Base-by-base conservation (phyloP, 2,888 invertebrate species). In the Orchestes rusci region DNA sequence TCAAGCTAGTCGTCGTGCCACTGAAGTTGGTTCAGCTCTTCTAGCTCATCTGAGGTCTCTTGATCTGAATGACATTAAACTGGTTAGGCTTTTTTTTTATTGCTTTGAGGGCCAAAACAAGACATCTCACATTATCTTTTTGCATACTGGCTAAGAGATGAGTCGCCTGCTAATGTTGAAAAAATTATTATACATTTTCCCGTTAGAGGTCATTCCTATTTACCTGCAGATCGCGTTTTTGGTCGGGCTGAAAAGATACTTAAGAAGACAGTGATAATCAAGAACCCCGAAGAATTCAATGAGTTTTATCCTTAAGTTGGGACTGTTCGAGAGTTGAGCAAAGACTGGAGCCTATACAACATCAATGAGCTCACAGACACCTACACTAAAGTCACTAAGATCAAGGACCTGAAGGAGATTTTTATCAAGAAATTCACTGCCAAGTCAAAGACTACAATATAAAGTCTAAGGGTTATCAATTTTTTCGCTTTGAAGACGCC, bases 191-290 rank as follows among this genome's bases (percentile, higher is more conserved):
- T 38, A 15, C 38, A 38, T 29, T 38, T 38, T 27, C 30, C 38
- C 16, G 38, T 16, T 23, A 16, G 28, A 38, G 37, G 37, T 23
- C 28, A 38, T 28, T 38, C 38, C 3, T 35, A 34, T 23, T 20
- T 41, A n/a, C 2, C 33, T 8, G 28, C 33, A 2, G 34, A 41
- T 16, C 33, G 41, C 12, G 40, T 41, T 12, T 41, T 41, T 41
- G 41, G 41, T 17, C 33, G 41, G n/a, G 34, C 32, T 16, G 41
- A 34, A 27, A 41, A 41, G 20, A 12, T 23, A 10, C 23, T 41
- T 19, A 34, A 34, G 16, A 34, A 41, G n/a, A n/a, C 12, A 2
- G 8, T 20, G 4, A 13, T 34, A 8, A 41, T 41, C 18, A n/a
- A 16, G 12, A 41, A 41, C 13, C 5, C 23, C 8, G 27, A 23